Conservation (phyloP, 1,140 invertebrate genomes). For the Hyphantria cunea region DNA sequence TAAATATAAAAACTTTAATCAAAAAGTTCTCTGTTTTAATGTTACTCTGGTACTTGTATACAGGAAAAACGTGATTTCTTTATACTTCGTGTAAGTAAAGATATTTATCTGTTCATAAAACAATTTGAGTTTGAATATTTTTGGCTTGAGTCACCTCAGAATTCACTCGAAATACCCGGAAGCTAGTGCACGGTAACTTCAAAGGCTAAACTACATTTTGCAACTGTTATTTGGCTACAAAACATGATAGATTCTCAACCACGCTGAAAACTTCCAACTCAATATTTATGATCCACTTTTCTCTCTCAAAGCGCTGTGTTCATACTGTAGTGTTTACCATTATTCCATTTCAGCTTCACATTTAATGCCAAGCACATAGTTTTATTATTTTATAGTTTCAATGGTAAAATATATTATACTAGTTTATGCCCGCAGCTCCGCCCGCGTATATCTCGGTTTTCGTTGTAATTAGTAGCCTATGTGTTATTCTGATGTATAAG, state of each 20-base stretch:
- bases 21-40: too few relatives aligned
- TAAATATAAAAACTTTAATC: too few relatives aligned
- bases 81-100: too few relatives aligned
- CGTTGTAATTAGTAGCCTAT: too few relatives aligned
- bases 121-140: too few relatives aligned
- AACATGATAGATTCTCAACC: conserved; percentile 21
- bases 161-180: background rate
- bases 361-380: conserved; percentile 5
- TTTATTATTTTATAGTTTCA: background rate
- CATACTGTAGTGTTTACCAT: conserved; percentile 30
- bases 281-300: conserved; percentile 36
- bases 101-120: too few relatives aligned
- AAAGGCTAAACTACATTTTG: background rate
- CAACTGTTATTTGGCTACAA: conserved; percentile 6
- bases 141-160: background rate
- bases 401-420: background rate
- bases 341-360: conserved; percentile 22
- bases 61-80: too few relatives aligned
- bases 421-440: too few relatives aligned
- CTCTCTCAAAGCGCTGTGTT: conserved; percentile 23
- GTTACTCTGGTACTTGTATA: too few relatives aligned
- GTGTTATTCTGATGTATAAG: too few relatives aligned
- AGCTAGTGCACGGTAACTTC: background rate
- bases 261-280: conserved; percentile 25
- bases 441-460: too few relatives aligned